Conservation (phyloP, 2,888 invertebrate genomes). For the Cryptocheilus praepositus region DNA sequence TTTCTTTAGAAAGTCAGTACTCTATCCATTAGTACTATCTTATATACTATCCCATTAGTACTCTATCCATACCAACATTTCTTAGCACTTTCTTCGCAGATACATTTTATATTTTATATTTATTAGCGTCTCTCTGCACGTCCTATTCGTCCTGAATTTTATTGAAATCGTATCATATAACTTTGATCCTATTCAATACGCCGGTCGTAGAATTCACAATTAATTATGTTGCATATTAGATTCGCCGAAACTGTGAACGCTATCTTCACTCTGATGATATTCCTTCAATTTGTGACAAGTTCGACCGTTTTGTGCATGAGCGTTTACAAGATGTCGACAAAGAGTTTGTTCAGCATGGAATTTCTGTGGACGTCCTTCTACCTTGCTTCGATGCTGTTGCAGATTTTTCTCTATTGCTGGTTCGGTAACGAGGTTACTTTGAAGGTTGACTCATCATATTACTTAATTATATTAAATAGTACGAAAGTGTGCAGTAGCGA, state of each 20-base stretch:
- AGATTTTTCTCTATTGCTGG: conserved; percentile 54
- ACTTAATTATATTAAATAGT: not conserved
- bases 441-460: conserved; percentile 23
- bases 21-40: too few relatives aligned
- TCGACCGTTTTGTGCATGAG: conserved; percentile 40
- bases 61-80: too few relatives aligned
- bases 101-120: too few relatives aligned
- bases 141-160: too few relatives aligned
- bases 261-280: conserved; percentile 39
- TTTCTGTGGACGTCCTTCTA: conserved; percentile 10
- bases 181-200: too few relatives aligned
- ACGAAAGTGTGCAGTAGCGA: not conserved
- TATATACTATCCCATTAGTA: too few relatives aligned
- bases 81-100: too few relatives aligned
- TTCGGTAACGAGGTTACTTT: conserved; percentile 47
- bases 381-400: conserved; percentile 28
- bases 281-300: conserved; percentile 42
- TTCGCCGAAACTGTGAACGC: conserved; percentile 27
- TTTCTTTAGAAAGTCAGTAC: too few relatives aligned
- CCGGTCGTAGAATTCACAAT: not conserved
- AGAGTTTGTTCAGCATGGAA: conserved; percentile 15
- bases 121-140: too few relatives aligned
- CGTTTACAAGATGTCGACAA: conserved; percentile 34
- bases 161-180: too few relatives aligned
- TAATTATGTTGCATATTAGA: not conserved